These are phyloP conservation scores for Microcebus jonahi DNA, from an alignment of 2,113 vertebrate species.

Conservation along the genomic window DNA sequence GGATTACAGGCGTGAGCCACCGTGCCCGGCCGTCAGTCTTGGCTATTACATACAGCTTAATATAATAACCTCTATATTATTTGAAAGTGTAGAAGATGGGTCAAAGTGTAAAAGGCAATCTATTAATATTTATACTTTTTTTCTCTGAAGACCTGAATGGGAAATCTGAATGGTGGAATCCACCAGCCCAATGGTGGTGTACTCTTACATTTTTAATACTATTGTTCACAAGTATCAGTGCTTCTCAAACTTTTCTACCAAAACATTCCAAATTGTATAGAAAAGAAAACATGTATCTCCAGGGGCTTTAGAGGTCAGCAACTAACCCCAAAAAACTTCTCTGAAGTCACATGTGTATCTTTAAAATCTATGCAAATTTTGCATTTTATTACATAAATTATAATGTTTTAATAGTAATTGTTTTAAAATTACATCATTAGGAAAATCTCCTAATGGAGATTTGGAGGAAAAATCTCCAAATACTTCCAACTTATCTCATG, in stretches of 20 bases:
- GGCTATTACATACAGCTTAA: background rate
- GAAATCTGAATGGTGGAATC: background rate
- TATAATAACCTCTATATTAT: background rate
- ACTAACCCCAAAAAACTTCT: background rate
- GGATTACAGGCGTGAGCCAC: too few species aligned
- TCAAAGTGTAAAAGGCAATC: conserved; percentile 5
- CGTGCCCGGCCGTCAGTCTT: background rate
- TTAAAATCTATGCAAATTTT: background rate
- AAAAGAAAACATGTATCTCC: conserved; percentile 31
- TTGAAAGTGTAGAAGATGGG: background rate
- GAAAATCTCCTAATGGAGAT: too few species aligned
- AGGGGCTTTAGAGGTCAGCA: background rate
- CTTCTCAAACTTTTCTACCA: conserved; percentile 9
- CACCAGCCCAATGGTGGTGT: background rate
- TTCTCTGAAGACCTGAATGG: background rate
- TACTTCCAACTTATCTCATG: background rate
- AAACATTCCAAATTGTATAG: background rate
- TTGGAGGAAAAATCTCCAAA: conserved; percentile 27
- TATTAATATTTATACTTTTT: conserved; percentile 20
- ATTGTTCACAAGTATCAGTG: background rate
- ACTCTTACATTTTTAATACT: background rate
- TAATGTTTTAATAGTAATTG: background rate
- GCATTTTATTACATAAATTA: background rate
- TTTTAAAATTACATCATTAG: background rate
- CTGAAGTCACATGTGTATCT: background rate